Conservation (phyloP, 2,888 invertebrate species). For the Cephus nigrinus region DNA sequence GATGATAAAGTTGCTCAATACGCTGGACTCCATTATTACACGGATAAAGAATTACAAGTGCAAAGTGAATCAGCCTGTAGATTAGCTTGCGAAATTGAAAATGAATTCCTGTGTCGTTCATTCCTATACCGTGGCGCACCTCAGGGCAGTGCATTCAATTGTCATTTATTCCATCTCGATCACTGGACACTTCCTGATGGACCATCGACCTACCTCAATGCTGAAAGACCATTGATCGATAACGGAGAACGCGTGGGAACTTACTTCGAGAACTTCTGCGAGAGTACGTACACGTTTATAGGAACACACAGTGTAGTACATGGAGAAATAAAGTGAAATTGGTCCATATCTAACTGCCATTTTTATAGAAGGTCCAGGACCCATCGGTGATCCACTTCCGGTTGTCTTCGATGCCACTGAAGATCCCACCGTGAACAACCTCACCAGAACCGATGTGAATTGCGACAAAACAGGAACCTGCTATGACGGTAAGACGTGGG, state of each 20-base stretch:
- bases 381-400: constrained; percentile 70
- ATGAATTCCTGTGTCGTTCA: constrained; percentile 91
- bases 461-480: constrained; percentile 96
- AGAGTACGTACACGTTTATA: constrained; percentile 74
- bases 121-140: constrained; percentile 79
- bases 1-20: constrained; percentile 94
- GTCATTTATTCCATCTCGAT: constrained; percentile 91
- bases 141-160: constrained; percentile 84
- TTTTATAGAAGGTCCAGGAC: not conserved
- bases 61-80: constrained; percentile 90
- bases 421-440: constrained; percentile 78
- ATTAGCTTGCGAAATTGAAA: constrained; percentile 91
- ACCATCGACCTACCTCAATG: constrained; percentile 89
- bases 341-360: constrained; percentile 5
- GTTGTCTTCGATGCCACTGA: constrained; percentile 83
- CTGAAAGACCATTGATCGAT: constrained; percentile 89
- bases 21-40: constrained; percentile 91
- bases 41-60: constrained; percentile 92
- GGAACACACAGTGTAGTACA: not conserved
- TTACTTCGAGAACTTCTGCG: constrained; percentile 91
- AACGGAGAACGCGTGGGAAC: constrained; percentile 90
- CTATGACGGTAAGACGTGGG: constrained; percentile 81
- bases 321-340: constrained; percentile 4
- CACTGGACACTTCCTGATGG: constrained; percentile 93
- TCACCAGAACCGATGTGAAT: constrained; percentile 84